These are phyloP conservation scores for Enteromius anoplus DNA, from an alignment of 2,797 vertebrate genomes.

Conservation along the genomic window DNA sequence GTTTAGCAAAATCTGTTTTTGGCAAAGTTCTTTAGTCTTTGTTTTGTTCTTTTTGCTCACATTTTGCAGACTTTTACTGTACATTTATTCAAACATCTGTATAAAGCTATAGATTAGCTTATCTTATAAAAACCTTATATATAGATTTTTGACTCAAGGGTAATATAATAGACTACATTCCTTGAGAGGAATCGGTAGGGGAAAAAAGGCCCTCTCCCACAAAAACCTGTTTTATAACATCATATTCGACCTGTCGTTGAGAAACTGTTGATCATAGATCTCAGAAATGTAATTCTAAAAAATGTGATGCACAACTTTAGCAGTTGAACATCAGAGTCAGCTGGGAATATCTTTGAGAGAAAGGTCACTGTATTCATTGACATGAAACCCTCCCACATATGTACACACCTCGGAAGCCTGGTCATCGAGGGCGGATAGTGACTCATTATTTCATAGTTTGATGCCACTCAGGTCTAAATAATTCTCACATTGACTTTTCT, in stretches of 20 bases:
- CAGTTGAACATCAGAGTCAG: neutral
- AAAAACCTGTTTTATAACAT: neutral
- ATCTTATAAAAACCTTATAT: too few relatives aligned
- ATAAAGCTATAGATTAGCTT: neutral
- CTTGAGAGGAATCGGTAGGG: neutral
- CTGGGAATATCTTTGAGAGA: neutral
- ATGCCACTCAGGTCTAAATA: constrained; percentile 8
- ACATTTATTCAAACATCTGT: neutral
- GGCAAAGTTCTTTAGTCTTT: neutral
- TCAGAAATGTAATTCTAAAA: neutral
- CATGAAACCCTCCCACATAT: neutral
- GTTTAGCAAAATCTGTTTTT: neutral
- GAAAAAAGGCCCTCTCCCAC: neutral
- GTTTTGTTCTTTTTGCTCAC: too few relatives aligned
- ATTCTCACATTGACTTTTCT: neutral
- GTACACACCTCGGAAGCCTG: neutral
- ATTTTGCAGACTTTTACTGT: neutral
- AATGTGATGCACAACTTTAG: neutral
- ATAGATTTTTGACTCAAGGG: neutral
- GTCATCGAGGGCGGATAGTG: neutral
- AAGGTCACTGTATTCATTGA: neutral
- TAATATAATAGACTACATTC: neutral
- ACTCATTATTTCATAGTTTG: constrained; percentile 19
- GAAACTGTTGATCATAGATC: neutral
- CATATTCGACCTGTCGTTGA: neutral